Evolutionary conservation across 2,888 invertebrate genomes (phyloP).

Genomic region (Acronicta leporina): DNA sequence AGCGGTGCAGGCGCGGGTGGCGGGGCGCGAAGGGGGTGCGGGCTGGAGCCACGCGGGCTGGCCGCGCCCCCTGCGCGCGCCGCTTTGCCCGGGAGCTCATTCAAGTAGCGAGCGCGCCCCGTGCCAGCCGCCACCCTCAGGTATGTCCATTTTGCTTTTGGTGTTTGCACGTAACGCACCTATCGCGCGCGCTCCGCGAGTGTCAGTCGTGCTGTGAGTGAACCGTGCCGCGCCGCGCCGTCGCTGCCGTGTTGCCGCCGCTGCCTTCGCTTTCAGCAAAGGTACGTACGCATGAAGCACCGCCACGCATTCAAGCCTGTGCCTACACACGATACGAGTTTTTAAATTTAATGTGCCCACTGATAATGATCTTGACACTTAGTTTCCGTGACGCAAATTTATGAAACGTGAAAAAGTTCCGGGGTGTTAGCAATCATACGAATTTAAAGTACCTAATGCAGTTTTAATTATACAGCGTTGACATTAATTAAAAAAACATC

Average conservation of each 20-base stretch:
- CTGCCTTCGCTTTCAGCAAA: constrained; percentile 52
- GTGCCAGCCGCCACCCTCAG: constrained; percentile 87
- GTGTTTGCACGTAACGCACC: constrained; percentile 83
- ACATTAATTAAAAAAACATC: constrained; percentile 1
- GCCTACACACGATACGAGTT: constrained; percentile 54
- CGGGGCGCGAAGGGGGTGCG: constrained; percentile 61
- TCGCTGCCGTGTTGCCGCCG: constrained; percentile 46
- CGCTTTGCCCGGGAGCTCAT: constrained; percentile 87
- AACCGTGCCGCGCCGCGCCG: constrained; percentile 63
- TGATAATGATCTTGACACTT: constrained; percentile 56
- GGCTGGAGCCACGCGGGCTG: constrained; percentile 88
- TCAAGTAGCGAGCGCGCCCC: constrained; percentile 87
- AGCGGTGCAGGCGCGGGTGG: constrained; percentile 75
- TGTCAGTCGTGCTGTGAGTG: constrained; percentile 84
- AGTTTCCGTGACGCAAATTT: constrained; percentile 56
- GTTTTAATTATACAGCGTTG: constrained; percentile 5
- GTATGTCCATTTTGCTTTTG: constrained; percentile 88
- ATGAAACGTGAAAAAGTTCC: constrained; percentile 47
- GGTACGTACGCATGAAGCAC: constrained; percentile 82
- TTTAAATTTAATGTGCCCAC: constrained; percentile 57
- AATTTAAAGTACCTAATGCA: constrained; percentile 17
- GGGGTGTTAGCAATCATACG: constrained; percentile 14
- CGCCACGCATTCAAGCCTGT: constrained; percentile 64
- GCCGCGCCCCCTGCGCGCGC: constrained; percentile 91
- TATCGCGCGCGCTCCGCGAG: constrained; percentile 83